A percentile compares a stretch with the other conserved stretches of the same genome.
Evolutionary conservation across 2,888 invertebrate genomes (phyloP).

Genomic region (Nomada fabriciana): DNA sequence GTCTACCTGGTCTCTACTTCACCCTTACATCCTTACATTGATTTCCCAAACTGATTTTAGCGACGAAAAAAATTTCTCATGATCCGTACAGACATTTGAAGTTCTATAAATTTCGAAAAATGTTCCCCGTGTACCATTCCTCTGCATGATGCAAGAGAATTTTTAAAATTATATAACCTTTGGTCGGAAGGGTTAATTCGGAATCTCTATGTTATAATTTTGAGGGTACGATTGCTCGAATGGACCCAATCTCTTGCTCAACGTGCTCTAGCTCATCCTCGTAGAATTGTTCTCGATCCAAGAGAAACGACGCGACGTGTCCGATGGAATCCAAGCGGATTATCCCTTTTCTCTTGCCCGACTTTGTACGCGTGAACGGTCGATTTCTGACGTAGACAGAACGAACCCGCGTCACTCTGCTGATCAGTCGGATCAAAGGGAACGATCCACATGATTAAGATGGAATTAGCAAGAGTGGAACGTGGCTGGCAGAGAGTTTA

Average conservation of each 20-base stretch:
- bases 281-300: conserved; percentile 30
- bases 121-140: too few species aligned
- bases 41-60: too few species aligned
- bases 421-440: conserved; percentile 32
- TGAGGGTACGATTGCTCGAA: neutral
- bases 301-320: conserved; percentile 30
- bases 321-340: conserved; percentile 43
- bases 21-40: too few species aligned
- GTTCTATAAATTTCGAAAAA: too few species aligned
- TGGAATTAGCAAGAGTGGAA: conserved; percentile 60
- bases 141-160: too few species aligned
- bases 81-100: too few species aligned
- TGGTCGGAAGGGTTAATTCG: neutral
- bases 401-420: conserved; percentile 5
- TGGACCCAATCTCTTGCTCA: conserved; percentile 1
- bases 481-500: conserved; percentile 31
- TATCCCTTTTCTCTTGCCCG: conserved; percentile 36
- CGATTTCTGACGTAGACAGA: conserved; percentile 25
- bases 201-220: neutral
- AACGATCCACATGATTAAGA: conserved; percentile 65
- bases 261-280: neutral
- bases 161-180: too few species aligned
- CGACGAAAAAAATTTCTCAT: too few species aligned
- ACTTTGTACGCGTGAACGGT: conserved; percentile 46
- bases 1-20: too few species aligned